Base-by-base conservation (phyloP, 2,888 invertebrate genomes). In the Tuta absoluta region DNA sequence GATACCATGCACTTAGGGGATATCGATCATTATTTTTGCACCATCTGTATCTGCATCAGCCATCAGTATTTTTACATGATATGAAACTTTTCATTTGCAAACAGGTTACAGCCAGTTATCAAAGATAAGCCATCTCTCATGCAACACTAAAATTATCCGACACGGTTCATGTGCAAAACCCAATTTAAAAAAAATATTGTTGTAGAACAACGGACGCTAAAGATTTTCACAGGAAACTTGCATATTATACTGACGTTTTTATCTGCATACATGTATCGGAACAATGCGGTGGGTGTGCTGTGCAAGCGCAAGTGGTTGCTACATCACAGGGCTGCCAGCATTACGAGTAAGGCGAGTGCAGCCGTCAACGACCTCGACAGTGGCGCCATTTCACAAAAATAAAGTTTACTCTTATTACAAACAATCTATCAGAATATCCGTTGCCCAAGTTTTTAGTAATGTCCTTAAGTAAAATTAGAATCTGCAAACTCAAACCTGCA, bases 91-190 rank as follows among this genome's bases (percentile, higher is more conserved):
- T 14, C 23, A 21, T 21, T 49, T 23, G 0, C 23, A 23, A 49
- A 49, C 49, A 19, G 49, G 19, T 49, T 49, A 19, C 49, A 23
- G 51, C 23, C 14, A 53, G 8, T 49, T 21, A 11, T 49, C 49
- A 3, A 17, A 11, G 49, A 49, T 49, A 49, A 48, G 45, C 21
- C 49, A 49, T 53, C 51, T 53, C 23, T 21, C 51, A 24, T 53
- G 59, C 60, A 56, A 66, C 53, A 63, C 59, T 60, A 59, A 63
- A 37, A 66, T 60, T 19, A 45, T 41, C 59, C 21, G 51, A 21
- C 62, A 37, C 62, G 14, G 51, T 53, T 53, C 51, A 23, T 51
- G 51, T 51, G 51, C 23, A 51, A 8, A 17, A 51, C 23, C 51
- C 24, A 53, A 23, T 24, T 53, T 53, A 24, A 53, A 24, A 53